phyloP scores from a whole-genome alignment of 2,113 vertebrate genomes.

The Aleadryas rufinucha region DNA sequence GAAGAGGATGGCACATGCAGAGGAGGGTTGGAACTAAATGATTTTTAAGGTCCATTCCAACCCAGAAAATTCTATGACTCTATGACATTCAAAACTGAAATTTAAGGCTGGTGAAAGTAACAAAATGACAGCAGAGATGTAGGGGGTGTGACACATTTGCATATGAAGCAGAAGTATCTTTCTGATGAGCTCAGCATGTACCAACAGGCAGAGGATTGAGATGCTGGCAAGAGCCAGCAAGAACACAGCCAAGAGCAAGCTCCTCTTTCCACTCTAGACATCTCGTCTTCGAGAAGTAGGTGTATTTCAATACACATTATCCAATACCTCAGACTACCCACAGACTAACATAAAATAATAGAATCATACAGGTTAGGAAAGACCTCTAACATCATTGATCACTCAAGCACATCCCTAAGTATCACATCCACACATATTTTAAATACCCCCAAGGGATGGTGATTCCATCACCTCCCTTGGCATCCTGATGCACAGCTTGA shows the following conservation, averaged over 20 bases:
- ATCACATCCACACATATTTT: not conserved
- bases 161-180: not conserved
- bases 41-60: not conserved
- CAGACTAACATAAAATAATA: not conserved
- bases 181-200: not conserved
- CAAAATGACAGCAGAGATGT: not conserved
- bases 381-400: not conserved
- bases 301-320: not conserved
- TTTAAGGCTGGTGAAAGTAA: not conserved
- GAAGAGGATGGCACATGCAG: fast-evolving
- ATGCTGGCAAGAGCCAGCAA: not conserved
- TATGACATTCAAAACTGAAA: not conserved
- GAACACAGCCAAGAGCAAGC: not conserved
- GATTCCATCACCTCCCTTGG: not conserved
- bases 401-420: not conserved
- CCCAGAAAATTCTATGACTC: not conserved
- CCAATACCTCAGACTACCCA: not conserved
- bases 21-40: not conserved
- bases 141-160: not conserved
- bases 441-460: not conserved
- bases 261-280: not conserved
- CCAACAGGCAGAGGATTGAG: fast-evolving
- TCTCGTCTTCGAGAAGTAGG: not conserved
- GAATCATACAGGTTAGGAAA: not conserved
- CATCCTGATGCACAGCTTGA: not conserved